phyloP scores from a whole-genome alignment of 2,888 invertebrate genomes.

The Tachina lurida region DNA sequence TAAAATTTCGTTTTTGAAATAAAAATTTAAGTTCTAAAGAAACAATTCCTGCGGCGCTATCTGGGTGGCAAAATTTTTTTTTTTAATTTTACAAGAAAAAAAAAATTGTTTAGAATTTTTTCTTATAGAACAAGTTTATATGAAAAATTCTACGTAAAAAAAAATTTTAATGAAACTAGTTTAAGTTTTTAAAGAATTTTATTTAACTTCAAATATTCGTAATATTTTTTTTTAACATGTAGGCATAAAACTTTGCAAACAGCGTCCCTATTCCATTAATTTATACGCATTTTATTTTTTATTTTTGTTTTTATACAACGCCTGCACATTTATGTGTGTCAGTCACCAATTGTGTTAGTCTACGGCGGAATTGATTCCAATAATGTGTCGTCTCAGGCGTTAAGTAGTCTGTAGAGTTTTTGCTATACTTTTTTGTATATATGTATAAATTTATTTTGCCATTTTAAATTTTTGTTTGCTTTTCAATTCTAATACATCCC shows the following conservation, averaged over 20 bases:
- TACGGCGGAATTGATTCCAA: constrained; percentile 67
- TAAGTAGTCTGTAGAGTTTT: constrained; percentile 71
- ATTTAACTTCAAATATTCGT: background rate
- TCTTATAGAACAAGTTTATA: too few relatives aligned
- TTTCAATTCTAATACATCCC: constrained; percentile 56
- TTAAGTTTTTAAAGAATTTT: too few relatives aligned
- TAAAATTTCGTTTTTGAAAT: too few relatives aligned
- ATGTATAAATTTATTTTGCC: constrained; percentile 35
- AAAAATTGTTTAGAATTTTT: too few relatives aligned
- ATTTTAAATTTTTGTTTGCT: constrained; percentile 16
- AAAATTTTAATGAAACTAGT: too few relatives aligned
- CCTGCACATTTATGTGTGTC: constrained; percentile 64
- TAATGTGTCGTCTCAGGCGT: constrained; percentile 69
- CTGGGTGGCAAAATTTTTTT: too few relatives aligned
- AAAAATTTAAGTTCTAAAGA: too few relatives aligned
- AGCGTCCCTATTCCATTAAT: background rate
- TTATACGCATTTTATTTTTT: background rate
- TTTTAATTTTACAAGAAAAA: too few relatives aligned
- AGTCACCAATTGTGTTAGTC: constrained; percentile 64
- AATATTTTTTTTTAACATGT: background rate
- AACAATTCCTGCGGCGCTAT: too few relatives aligned
- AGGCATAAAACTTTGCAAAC: background rate
- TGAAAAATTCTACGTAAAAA: too few relatives aligned
- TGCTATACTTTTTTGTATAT: constrained; percentile 53
- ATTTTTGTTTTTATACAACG: constrained; percentile 17